Conservation (phyloP, 2,888 invertebrate species). For the Megalurothrips usitatus region DNA sequence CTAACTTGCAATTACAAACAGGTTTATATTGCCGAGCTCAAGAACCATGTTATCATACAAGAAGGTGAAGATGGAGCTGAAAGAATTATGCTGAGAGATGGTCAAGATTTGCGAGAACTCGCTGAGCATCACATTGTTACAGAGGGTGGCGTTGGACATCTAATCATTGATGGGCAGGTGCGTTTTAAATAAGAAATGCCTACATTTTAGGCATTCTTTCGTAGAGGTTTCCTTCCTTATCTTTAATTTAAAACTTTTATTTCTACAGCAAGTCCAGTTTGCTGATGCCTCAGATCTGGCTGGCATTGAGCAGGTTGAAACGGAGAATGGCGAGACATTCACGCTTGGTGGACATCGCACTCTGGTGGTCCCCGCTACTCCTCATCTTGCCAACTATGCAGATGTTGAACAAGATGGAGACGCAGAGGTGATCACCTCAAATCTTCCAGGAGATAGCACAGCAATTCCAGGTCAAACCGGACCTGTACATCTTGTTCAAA, state of each 20-base stretch:
- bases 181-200: conserved; percentile 32
- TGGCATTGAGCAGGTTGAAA: conserved; percentile 37
- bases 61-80: conserved; percentile 41
- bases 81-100: conserved; percentile 34
- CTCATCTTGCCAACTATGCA: conserved; percentile 32
- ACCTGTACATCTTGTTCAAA: conserved; percentile 43
- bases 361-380: conserved; percentile 39
- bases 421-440: conserved; percentile 31
- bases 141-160: conserved; percentile 40
- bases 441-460: conserved; percentile 31
- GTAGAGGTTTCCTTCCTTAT: neutral
- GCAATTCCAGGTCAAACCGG: conserved; percentile 40
- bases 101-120: conserved; percentile 37
- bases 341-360: conserved; percentile 37
- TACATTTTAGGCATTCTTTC: neutral
- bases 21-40: conserved; percentile 52
- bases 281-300: conserved; percentile 39
- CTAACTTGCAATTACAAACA: conserved; percentile 39
- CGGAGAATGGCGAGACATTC: conserved; percentile 36
- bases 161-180: conserved; percentile 42
- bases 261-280: conserved; percentile 39
- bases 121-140: conserved; percentile 35
- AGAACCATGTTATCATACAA: conserved; percentile 52
- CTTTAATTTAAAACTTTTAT: neutral
- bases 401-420: conserved; percentile 34